These are phyloP conservation scores for Rambutsinella grinnellia DNA, from an alignment of 2,888 invertebrate species.

Conservation along the genomic window DNA sequence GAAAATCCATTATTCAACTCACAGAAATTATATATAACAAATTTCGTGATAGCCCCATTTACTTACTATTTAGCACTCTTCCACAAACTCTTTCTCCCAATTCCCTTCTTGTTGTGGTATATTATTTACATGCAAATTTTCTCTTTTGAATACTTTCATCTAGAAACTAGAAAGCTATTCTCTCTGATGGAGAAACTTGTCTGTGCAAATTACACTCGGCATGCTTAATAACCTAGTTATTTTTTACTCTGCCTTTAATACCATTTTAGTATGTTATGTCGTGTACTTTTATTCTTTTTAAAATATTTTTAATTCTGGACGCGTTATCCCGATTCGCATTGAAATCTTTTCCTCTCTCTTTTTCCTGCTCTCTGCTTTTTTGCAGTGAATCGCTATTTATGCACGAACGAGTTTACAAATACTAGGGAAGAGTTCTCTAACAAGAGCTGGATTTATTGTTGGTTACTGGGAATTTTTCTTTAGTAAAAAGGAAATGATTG, in stretches of 20 bases:
- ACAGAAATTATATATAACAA: conserved; percentile 29
- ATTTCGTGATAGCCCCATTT: conserved; percentile 6
- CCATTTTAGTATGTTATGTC: neutral
- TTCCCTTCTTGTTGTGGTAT: conserved; percentile 6
- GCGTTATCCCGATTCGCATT: conserved; percentile 17
- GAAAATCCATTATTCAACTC: conserved; percentile 27
- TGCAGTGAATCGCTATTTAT: conserved; percentile 9
- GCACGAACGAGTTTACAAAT: conserved; percentile 32
- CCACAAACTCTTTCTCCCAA: neutral
- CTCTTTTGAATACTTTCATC: neutral
- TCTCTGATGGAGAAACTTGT: neutral
- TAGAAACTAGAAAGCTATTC: neutral
- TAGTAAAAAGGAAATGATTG: too few species aligned
- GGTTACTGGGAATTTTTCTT: neutral
- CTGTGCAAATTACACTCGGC: conserved; percentile 2
- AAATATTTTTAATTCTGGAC: conserved; percentile 37
- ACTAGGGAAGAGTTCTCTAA: neutral
- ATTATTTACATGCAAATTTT: conserved; percentile 47
- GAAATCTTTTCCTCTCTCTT: neutral
- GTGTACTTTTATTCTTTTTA: conserved; percentile 8
- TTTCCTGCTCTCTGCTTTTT: neutral
- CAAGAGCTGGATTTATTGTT: neutral
- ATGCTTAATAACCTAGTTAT: neutral
- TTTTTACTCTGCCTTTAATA: too few species aligned
- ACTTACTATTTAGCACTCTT: neutral